Evolutionary conservation across 2,888 invertebrate species (phyloP).

Genomic region (Caenorhabditis sinica): DNA sequence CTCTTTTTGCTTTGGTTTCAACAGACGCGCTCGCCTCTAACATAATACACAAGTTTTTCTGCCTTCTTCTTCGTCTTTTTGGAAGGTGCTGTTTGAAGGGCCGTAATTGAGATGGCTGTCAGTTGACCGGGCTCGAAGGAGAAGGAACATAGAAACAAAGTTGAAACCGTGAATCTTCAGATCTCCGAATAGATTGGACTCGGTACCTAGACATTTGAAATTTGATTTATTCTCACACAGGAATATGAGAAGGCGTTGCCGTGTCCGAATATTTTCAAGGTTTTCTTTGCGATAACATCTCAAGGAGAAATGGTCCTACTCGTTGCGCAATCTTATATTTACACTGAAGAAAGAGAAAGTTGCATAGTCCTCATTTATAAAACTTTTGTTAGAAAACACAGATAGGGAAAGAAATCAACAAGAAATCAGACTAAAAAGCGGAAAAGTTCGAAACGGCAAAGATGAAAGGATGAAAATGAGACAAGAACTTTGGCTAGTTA

Average conservation of each 20-base stretch:
- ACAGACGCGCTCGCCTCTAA: conserved; percentile 19
- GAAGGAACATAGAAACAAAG: neutral
- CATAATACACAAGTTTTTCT: conserved; percentile 33
- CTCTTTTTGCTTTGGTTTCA: conserved; percentile 31
- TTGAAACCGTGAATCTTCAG: neutral
- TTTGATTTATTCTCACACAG: neutral
- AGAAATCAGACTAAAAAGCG: no score
- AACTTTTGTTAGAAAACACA: neutral
- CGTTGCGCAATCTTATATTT: neutral
- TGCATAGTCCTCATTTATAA: neutral
- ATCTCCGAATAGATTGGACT: neutral
- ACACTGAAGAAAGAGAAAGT: conserved; percentile 22
- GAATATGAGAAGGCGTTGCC: neutral
- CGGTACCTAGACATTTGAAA: neutral
- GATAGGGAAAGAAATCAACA: neutral
- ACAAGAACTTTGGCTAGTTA: no score
- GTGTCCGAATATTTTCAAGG: conserved; percentile 25
- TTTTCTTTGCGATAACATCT: conserved; percentile 25
- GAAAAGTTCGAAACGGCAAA: no score
- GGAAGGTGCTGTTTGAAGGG: conserved; percentile 37
- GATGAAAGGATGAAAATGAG: no score
- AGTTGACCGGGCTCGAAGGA: neutral
- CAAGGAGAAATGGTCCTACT: conserved; percentile 46
- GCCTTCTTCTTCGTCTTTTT: neutral
- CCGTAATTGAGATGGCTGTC: conserved; percentile 31